These are phyloP conservation scores for Sterrhoptilus dennistouni DNA, from an alignment of 2,113 vertebrate genomes.

Conservation along the genomic window DNA sequence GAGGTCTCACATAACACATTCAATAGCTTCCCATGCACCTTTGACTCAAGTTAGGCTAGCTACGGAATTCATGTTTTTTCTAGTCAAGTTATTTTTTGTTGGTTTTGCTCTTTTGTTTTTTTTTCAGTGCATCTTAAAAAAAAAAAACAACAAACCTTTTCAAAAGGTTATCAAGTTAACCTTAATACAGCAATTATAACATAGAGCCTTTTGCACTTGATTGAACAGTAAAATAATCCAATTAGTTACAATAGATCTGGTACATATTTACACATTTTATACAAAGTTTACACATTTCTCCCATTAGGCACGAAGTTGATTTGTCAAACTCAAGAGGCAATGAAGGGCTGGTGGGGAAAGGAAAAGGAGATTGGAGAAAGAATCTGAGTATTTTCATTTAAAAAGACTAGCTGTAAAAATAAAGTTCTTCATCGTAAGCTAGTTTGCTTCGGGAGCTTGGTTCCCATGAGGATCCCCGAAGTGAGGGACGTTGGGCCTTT, in stretches of 20 bases:
- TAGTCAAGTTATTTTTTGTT: slow-evolving; percentile 64
- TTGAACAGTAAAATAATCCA: slow-evolving; percentile 47
- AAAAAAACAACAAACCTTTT: background rate
- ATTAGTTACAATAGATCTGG: slow-evolving; percentile 48
- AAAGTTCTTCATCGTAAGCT: slow-evolving; percentile 74
- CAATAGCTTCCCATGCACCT: slow-evolving; percentile 6
- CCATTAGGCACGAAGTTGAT: slow-evolving; percentile 82
- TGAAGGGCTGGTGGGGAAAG: background rate
- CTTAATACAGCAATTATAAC: background rate
- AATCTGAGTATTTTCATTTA: background rate
- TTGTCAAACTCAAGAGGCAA: slow-evolving; percentile 73
- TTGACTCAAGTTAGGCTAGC: slow-evolving; percentile 10
- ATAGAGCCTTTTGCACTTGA: slow-evolving; percentile 4
- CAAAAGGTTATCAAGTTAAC: slow-evolving; percentile 37
- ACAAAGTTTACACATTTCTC: slow-evolving; percentile 68
- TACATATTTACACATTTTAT: slow-evolving; percentile 72
- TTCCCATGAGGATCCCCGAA: slow-evolving; percentile 85
- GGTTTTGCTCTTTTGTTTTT: background rate
- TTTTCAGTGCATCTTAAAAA: slow-evolving; percentile 75
- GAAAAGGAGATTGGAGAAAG: background rate
- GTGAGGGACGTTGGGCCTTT: slow-evolving; percentile 84
- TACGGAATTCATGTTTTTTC: slow-evolving; percentile 15
- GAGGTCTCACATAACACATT: background rate
- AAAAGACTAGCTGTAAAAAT: slow-evolving; percentile 61
- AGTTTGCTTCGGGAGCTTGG: slow-evolving; percentile 78